These are phyloP conservation scores for Ptychodera flava DNA, from an alignment of 35 echinoderm and acorn worm genomes.

Conservation along the genomic window DNA sequence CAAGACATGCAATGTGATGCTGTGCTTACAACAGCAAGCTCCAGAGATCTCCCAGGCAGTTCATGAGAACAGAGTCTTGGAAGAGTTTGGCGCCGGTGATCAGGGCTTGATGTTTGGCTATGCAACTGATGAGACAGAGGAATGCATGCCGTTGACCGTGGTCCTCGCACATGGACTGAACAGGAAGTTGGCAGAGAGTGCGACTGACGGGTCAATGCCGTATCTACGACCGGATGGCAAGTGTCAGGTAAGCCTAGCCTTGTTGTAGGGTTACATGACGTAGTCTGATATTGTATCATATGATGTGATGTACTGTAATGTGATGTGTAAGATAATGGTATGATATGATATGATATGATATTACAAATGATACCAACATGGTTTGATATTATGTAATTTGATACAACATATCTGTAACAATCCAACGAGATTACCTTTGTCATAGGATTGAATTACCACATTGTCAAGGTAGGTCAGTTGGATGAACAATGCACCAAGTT, in stretches of 20 bases:
- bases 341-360: no score
- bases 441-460: no score
- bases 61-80: conserved; percentile 60
- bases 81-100: conserved; percentile 96
- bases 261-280: no score
- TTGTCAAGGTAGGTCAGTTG: no score
- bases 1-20: conserved; percentile 91
- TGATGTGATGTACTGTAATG: no score
- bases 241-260: conserved; percentile 88
- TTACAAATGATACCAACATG: no score
- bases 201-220: conserved; percentile 38
- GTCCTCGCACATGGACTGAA: conserved; percentile 85
- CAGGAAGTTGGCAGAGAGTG: conserved; percentile 65
- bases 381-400: no score
- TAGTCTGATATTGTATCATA: no score
- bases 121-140: conserved; percentile 92
- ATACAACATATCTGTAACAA: no score
- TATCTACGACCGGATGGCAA: conserved; percentile 86
- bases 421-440: no score
- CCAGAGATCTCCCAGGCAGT: conserved; percentile 77
- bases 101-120: conserved; percentile 99
- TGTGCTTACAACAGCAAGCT: conserved; percentile 82
- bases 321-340: no score
- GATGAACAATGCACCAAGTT: no score
- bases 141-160: conserved; percentile 80